A percentile compares a stretch with the other conserved stretches of the same genome.
Conservation (phyloP, 2,888 invertebrate genomes). For the Hirtodrosophila trivittata region DNA sequence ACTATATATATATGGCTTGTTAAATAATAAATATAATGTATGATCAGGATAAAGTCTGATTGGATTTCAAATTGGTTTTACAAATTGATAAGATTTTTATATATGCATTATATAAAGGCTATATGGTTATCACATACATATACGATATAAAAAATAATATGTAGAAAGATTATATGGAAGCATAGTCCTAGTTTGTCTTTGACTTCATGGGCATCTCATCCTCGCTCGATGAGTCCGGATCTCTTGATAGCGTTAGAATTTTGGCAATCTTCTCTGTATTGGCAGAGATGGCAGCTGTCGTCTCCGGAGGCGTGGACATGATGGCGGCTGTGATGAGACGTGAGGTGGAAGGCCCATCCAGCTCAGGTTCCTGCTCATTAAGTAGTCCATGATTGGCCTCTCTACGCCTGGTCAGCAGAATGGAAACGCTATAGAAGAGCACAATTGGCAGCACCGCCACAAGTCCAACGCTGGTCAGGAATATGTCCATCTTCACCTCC, state of each 20-base stretch:
- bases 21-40: neutral
- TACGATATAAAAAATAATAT: neutral
- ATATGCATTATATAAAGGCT: neutral
- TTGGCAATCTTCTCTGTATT: conserved; percentile 2
- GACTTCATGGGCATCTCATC: conserved; percentile 16
- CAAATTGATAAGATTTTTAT: too few relatives aligned
- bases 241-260: neutral
- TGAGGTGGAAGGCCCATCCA: conserved; percentile 40
- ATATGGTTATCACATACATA: conserved; percentile 3
- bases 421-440: conserved; percentile 71
- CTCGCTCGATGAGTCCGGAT: conserved; percentile 13
- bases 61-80: too few relatives aligned
- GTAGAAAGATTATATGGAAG: neutral
- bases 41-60: neutral
- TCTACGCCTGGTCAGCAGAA: conserved; percentile 67
- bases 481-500: conserved; percentile 58
- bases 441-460: conserved; percentile 67
- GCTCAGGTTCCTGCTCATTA: conserved; percentile 56
- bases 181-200: conserved; percentile 24
- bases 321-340: conserved; percentile 39
- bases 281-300: neutral
- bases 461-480: conserved; percentile 56
- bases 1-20: conserved; percentile 11
- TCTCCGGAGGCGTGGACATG: conserved; percentile 25
- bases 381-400: conserved; percentile 73